Evolutionary conservation across 2,888 invertebrate genomes (phyloP).

Genomic region (Resseliella maxima): DNA sequence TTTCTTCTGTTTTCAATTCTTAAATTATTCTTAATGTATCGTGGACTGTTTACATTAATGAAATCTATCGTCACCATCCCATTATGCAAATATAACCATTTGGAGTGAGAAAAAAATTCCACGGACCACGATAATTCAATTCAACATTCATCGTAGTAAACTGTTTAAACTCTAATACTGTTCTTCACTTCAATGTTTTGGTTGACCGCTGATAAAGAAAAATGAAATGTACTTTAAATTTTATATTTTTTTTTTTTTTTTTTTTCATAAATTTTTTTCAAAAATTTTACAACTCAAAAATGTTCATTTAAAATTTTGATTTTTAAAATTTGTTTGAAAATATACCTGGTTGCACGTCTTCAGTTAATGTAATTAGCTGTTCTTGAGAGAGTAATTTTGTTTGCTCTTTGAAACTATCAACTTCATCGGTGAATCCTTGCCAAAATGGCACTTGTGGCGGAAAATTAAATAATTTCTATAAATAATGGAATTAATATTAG

Average conservation of each 20-base stretch:
- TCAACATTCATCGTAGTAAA: neutral
- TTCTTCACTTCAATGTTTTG: constrained; percentile 46
- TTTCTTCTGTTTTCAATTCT: too few species aligned
- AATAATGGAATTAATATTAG: too few species aligned
- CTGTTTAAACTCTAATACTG: constrained; percentile 48
- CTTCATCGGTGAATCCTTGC: constrained; percentile 77
- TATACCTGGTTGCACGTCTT: constrained; percentile 43
- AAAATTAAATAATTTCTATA: constrained; percentile 73
- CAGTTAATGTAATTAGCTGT: constrained; percentile 63
- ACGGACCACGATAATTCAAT: neutral
- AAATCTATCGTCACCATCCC: neutral
- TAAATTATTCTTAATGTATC: too few species aligned
- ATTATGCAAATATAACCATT: too few species aligned
- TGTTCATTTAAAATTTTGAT: neutral
- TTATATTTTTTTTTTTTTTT: constrained; percentile 4
- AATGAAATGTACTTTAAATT: neutral
- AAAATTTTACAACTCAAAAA: too few species aligned
- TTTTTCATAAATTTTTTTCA: too few species aligned
- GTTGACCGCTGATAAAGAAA: neutral
- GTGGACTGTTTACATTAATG: too few species aligned
- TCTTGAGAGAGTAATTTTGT: constrained; percentile 74
- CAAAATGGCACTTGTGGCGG: constrained; percentile 76
- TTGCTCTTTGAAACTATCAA: constrained; percentile 75
- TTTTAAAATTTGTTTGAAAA: neutral
- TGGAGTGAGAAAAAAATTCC: neutral